Evolutionary conservation across 2,888 invertebrate species (phyloP), one percentile per base, ranked within the genome.

Genomic region (Polyommatus iphigenia): DNA sequence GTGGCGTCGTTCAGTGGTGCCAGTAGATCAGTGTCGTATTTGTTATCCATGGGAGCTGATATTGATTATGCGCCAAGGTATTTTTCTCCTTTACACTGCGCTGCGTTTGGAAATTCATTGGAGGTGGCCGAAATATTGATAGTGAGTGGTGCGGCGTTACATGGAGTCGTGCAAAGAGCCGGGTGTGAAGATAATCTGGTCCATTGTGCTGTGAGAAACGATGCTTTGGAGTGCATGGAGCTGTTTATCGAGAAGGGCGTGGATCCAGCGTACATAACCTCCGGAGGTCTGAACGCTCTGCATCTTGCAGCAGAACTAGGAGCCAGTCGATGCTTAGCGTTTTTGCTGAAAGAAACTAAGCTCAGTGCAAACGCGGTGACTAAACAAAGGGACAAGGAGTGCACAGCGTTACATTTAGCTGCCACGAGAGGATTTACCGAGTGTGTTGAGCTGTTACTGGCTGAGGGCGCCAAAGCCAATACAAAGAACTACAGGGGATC

Each of bases 391-490:
- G 97, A 96, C 82, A 97, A 97, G 85, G 96, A 97, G 82, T 96
- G 96, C 77, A 97, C 97, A 0, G 96, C 97, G 0, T 87, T 98
- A 81, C 98, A 98, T 92, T 91, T 98, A 82, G 98, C 98, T 0
- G 98, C 98, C 2, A 97, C 98, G 84, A 97, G 97, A 85, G 98
- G 98, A 10, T 97, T 97, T 85, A 95, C 96, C 6, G 97, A 98
- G 81, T 98, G 97, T 84, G 95, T 98, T 0, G 96, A 97, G 82
- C 88, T 97, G n/a, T 87, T 98, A 62, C 86, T 98, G 79, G 95
- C 96, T 8, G 96, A 96, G 84, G 96, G 96, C 0, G 98, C 98
- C 0, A 96, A 97, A 87, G 95, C 96, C 0, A 96, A 97, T 83
- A 91, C 95, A 7, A 95, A 95, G 82, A 97, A 97, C 87, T 96